Base-by-base conservation (phyloP, 2,797 vertebrate species). In the Hylomyscus alleni region DNA sequence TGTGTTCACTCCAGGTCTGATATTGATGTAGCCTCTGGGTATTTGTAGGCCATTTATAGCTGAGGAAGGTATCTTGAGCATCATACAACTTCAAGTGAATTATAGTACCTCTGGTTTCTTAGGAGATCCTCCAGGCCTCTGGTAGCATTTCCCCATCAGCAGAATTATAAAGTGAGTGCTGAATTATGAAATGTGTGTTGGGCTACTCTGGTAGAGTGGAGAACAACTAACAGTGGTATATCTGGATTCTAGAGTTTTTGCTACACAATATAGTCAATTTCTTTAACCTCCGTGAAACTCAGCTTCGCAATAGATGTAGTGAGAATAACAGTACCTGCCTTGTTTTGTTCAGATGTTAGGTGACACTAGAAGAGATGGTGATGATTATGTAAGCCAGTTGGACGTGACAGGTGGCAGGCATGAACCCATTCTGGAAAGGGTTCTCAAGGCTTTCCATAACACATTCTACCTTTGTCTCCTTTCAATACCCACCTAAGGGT, bases 231-330 rank as follows among this genome's bases (percentile, higher is more conserved):
- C 60, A 65, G 26, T 26, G 7, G 84, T 73, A 47, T 34, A 34
- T 89, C n/a, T 69, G 24, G 62, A 76, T 78, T 85, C 19, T 24
- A 10, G 69, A 88, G 22, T 73, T n/a, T 96, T 56, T 96, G 75
- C 56, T 80, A 29, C 19, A 89, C 1, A 40, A 17, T n/a, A 15
- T 5, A 65, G 34, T 8, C 11, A 50, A 10, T 76, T 80, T 37
- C 26, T 20, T 83, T 65, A 56, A 83, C 12, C 4, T 86, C 37
- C n/a, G 12, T 56, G 60, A 58, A 85, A 75, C 19, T 82, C 50
- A 34, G 31, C 50, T 96, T 89, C 80, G 3, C 37, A 60, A 50
- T 22, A 24, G 37, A 6, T 31, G 13, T 40, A 50, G 34, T 50
- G 44, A 87, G 22, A 52, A 60, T 40, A 54, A 50, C 19, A 78